These are phyloP conservation scores for Hecatera dysodea DNA, from an alignment of 2,888 invertebrate species.

Conservation along the genomic window DNA sequence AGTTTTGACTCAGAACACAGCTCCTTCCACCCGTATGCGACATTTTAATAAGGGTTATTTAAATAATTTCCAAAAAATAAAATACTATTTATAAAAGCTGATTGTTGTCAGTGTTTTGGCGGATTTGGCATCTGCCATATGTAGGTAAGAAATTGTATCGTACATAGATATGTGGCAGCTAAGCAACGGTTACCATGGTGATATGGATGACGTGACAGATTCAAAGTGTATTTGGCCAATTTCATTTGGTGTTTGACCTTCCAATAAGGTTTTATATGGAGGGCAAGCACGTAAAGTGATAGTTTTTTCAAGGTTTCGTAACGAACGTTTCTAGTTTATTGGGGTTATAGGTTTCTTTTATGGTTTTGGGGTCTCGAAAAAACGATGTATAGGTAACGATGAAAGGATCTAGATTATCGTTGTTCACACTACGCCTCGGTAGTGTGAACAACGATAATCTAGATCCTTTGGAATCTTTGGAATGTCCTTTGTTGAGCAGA, in stretches of 20 bases:
- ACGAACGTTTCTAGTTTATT: neutral
- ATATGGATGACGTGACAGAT: slow-evolving; percentile 16
- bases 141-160: slow-evolving; percentile 7
- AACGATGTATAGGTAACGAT: neutral
- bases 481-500: neutral
- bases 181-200: slow-evolving; percentile 36
- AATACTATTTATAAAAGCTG: slow-evolving; percentile 16
- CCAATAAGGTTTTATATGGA: slow-evolving; percentile 26
- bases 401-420: neutral
- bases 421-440: too few species aligned
- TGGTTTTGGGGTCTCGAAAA: slow-evolving; percentile 14
- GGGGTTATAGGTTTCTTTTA: slow-evolving; percentile 14
- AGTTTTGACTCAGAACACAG: slow-evolving; percentile 76
- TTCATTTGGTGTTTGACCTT: slow-evolving; percentile 37
- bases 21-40: slow-evolving; percentile 61
- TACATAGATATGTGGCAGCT: slow-evolving; percentile 39
- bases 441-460: too few species aligned
- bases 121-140: slow-evolving; percentile 28
- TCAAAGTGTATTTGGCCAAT: slow-evolving; percentile 29
- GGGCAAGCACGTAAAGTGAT: slow-evolving; percentile 20
- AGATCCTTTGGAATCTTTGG: neutral
- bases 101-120: slow-evolving; percentile 17
- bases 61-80: slow-evolving; percentile 12
- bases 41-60: slow-evolving; percentile 39
- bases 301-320: neutral